Conservation (phyloP, 2,888 invertebrate species). For the Macroteleia sp. region DNA sequence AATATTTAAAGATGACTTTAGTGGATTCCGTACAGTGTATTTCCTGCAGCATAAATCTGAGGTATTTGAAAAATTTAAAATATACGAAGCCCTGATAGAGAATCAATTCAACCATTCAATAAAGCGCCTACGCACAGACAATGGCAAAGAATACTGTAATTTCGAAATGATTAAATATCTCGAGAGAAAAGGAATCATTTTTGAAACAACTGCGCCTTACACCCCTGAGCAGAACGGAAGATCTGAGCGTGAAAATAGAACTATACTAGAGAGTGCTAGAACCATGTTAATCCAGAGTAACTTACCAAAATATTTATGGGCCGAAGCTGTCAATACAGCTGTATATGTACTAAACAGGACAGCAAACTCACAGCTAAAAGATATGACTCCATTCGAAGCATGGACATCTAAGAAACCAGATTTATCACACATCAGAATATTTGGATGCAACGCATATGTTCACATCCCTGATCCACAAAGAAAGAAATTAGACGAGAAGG, state of each 20-base stretch:
- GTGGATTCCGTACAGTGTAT: conserved; percentile 28
- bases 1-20: conserved; percentile 54
- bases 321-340: conserved; percentile 66
- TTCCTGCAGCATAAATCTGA: conserved; percentile 57
- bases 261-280: conserved; percentile 56
- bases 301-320: conserved; percentile 52
- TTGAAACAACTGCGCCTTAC: conserved; percentile 45
- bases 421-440: conserved; percentile 27
- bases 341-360: background rate
- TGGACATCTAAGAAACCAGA: conserved; percentile 59
- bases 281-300: conserved; percentile 54
- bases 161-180: conserved; percentile 22
- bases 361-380: background rate
- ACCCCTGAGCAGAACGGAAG: conserved; percentile 61
- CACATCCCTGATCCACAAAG: conserved; percentile 24
- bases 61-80: conserved; percentile 39
- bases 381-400: conserved; percentile 54
- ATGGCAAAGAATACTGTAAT: conserved; percentile 51
- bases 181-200: conserved; percentile 22
- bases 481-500: conserved; percentile 53
- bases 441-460: conserved; percentile 37
- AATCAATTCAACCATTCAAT: conserved; percentile 42
- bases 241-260: conserved; percentile 54
- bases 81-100: conserved; percentile 4
- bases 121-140: conserved; percentile 45